Base-by-base conservation (phyloP, 2,888 invertebrate genomes). In the Dioctria linearis region DNA sequence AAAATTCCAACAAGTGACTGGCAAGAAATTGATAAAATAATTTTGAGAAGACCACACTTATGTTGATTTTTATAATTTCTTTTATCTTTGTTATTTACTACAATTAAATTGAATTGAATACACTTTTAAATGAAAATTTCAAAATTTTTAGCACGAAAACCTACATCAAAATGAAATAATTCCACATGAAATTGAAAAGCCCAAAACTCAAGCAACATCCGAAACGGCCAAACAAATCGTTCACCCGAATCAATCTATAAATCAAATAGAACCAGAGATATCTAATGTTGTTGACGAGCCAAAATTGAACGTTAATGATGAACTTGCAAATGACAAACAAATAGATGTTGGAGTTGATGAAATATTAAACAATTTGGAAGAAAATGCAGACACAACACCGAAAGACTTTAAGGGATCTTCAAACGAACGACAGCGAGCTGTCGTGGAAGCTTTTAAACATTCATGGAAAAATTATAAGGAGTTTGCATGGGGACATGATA, bases 401-500 rank as follows among this genome's bases (percentile, higher is more conserved):
- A 81, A 80, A 71, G 86, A 87, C 79, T 87, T 91, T 86, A 84
- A 88, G 91, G 96, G 96, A 13, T 95, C 96, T 2, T 91, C 92
- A 81, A 98, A 95, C 86, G 92, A 92, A 8, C 91, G 95, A 11
- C 98, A 99, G 88, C 90, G 90, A 83, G 96, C 96, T 3, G 95
- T 99, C 8, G 94, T 97, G 0, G 92, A 93, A 42, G 97, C 98
- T 4, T 97, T 99, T 86, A 93, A 93, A 86, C 97, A 98, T 89
- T 97, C 98, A 0, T 99, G 98, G 98, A 91, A 91, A 79, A 98
- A 96, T 0, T 99, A 99, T 88, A 96, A 95, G 87, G 92, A 94
- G 81, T 95, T 93, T 89, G 98, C 99, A 0, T 99, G 99, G 99
- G 99, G 99, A 2, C 95, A 97, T 85, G 99, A 99, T 87, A 96